These are phyloP conservation scores for Actenoides lindsayi DNA, from an alignment of 2,113 vertebrate species.

Conservation along the genomic window DNA sequence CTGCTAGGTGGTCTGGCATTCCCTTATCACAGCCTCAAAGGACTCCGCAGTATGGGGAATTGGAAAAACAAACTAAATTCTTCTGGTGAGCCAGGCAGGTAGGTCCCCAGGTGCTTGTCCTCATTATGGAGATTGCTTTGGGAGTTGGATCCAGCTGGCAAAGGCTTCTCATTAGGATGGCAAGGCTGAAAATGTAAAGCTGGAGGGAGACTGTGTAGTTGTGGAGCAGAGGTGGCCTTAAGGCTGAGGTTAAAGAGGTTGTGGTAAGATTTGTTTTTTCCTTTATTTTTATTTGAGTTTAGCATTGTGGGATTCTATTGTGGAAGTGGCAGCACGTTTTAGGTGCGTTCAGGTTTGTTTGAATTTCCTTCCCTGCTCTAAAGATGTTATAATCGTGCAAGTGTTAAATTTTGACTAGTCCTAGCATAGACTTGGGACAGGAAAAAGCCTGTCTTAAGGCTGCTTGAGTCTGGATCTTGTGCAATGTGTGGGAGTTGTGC, in stretches of 20 bases:
- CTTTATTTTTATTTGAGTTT: not conserved
- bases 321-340: not conserved
- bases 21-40: slow-evolving; percentile 15
- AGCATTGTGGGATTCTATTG: not conserved
- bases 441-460: slow-evolving; percentile 26
- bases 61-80: slow-evolving; percentile 21
- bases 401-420: slow-evolving; percentile 18
- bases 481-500: slow-evolving; percentile 27
- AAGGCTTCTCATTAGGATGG: slow-evolving; percentile 6
- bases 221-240: not conserved
- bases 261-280: not conserved
- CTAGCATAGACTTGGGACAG: not conserved
- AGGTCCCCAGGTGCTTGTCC: slow-evolving; percentile 50
- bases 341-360: not conserved
- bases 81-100: slow-evolving; percentile 34
- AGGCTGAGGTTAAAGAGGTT: not conserved
- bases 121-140: slow-evolving; percentile 40
- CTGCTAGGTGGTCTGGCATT: slow-evolving; percentile 40
- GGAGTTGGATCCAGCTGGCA: slow-evolving; percentile 50
- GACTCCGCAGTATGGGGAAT: not conserved
- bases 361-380: not conserved
- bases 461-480: slow-evolving; percentile 26
- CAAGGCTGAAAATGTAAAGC: slow-evolving; percentile 35
- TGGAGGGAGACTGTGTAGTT: not conserved
- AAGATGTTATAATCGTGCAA: not conserved